Percentiles rank a stretch among this genome's conserved stretches.
Conservation (phyloP, 2,113 vertebrate genomes). For the Platanista minor region DNA sequence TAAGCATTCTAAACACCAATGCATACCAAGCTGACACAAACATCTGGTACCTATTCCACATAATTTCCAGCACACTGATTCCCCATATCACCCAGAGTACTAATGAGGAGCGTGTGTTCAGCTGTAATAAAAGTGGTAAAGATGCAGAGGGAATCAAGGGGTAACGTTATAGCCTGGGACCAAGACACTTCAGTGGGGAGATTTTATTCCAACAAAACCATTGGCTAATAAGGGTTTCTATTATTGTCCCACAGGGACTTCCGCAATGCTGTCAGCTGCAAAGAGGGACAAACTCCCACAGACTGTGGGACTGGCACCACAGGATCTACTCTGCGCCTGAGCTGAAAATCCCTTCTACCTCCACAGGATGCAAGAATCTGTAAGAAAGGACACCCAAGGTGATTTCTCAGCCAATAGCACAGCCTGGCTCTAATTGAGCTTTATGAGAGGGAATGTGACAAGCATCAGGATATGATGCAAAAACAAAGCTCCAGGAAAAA, state of each 20-base stretch:
- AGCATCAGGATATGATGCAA: conserved; percentile 16
- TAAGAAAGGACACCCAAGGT: neutral
- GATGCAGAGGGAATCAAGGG: conserved; percentile 58
- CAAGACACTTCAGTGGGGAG: conserved; percentile 46
- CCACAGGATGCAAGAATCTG: neutral
- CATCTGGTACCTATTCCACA: conserved; percentile 81
- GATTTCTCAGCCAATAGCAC: neutral
- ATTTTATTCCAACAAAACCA: conserved; percentile 70
- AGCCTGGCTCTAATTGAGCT: conserved; percentile 45
- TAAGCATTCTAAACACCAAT: conserved; percentile 41
- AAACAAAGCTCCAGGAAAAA: conserved; percentile 62
- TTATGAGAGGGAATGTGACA: conserved; percentile 52
- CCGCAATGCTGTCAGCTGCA: conserved; percentile 71
- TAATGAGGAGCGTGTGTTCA: conserved; percentile 78
- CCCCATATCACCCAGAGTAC: conserved; percentile 72
- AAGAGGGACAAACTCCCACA: conserved; percentile 66
- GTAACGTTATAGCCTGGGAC: conserved; percentile 72
- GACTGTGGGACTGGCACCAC: conserved; percentile 21
- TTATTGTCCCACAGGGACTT: conserved; percentile 75
- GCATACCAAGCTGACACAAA: conserved; percentile 61
- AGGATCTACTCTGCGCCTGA: conserved; percentile 25
- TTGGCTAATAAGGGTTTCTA: conserved; percentile 70
- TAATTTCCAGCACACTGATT: conserved; percentile 72
- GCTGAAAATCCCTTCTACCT: conserved; percentile 22
- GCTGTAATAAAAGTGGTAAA: conserved; percentile 73